These are phyloP conservation scores for Cyprinodon variegatus DNA, from an alignment of 2,113 vertebrate genomes.

Conservation along the genomic window DNA sequence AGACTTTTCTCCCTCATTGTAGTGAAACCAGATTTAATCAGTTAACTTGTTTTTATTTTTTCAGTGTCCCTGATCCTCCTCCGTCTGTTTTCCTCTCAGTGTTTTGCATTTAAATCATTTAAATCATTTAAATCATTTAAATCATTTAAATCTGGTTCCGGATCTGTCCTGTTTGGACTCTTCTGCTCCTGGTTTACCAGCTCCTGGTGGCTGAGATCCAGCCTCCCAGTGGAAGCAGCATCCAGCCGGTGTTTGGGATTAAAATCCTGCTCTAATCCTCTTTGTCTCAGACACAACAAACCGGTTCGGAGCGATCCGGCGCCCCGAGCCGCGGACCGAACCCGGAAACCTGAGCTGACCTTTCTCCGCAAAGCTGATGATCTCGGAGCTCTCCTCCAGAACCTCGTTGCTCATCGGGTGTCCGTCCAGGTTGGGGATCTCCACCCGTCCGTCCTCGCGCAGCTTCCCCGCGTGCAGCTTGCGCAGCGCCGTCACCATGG, in stretches of 20 bases:
- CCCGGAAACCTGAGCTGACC: conserved; percentile 69
- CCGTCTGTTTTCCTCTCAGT: too few relatives aligned
- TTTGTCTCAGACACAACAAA: conserved; percentile 6
- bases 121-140: too few relatives aligned
- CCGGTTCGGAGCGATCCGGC: neutral
- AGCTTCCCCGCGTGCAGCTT: conserved; percentile 96
- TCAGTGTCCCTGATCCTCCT: too few relatives aligned
- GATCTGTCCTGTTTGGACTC: too few relatives aligned
- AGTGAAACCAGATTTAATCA: too few relatives aligned
- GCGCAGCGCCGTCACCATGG: conserved; percentile 95
- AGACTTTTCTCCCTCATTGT: too few relatives aligned
- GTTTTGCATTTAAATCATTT: too few relatives aligned
- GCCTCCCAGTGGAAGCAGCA: too few relatives aligned
- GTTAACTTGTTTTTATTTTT: too few relatives aligned
- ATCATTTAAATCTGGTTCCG: too few relatives aligned
- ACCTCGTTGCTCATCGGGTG: conserved; percentile 80
- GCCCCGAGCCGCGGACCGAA: neutral
- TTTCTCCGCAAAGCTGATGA: conserved; percentile 98
- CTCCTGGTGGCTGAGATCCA: too few relatives aligned
- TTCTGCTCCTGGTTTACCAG: too few relatives aligned
- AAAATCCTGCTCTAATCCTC: neutral
- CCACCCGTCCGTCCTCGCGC: conserved; percentile 92
- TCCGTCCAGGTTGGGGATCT: conserved; percentile 93
- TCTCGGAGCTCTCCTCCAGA: conserved; percentile 94
- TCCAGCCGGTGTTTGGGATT: neutral